A percentile compares a stretch with the other conserved stretches of the same genome.
phyloP scores from a whole-genome alignment of 2,888 invertebrate species.

The Cataglyphis livida region DNA sequence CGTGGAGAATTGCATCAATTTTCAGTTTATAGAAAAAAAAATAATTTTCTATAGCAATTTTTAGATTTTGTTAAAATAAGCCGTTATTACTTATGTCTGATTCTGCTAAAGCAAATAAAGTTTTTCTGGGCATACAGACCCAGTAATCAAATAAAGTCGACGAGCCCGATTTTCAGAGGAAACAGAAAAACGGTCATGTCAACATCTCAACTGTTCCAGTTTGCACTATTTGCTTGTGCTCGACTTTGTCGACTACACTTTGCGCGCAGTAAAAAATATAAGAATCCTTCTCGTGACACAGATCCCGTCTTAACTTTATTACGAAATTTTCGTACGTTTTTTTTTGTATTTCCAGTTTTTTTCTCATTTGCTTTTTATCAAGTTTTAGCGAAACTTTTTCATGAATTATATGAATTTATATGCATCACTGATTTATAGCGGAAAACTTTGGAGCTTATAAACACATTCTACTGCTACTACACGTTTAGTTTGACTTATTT shows the following conservation, averaged over 20 bases:
- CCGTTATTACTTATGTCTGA: constrained; percentile 29
- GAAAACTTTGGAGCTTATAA: constrained; percentile 22
- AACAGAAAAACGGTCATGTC: constrained; percentile 42
- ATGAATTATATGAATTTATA: constrained; percentile 25
- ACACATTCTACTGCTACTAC: constrained; percentile 18
- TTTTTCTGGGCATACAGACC: constrained; percentile 26
- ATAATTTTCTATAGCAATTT: not conserved
- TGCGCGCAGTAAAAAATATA: constrained; percentile 16
- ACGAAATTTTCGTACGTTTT: not conserved
- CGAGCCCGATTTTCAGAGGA: constrained; percentile 32
- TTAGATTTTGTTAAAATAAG: constrained; percentile 17
- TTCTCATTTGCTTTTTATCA: constrained; percentile 3
- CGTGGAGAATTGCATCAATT: not conserved
- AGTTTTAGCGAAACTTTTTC: constrained; percentile 10
- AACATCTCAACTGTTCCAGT: constrained; percentile 46
- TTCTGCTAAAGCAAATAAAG: constrained; percentile 18
- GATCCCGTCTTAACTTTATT: constrained; percentile 34
- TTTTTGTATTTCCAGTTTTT: not conserved
- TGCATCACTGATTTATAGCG: constrained; percentile 27
- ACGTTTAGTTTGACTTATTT: constrained; percentile 34
- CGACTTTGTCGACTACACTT: constrained; percentile 3
- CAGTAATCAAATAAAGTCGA: constrained; percentile 48
- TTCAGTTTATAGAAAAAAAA: not conserved
- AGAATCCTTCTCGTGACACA: constrained; percentile 6
- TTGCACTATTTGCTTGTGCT: constrained; percentile 37